Percentiles rank a stretch among this genome's conserved stretches.
These are phyloP conservation scores for Megaptera novaeangliae DNA, from an alignment of 2,113 vertebrate genomes.

Conservation along the genomic window DNA sequence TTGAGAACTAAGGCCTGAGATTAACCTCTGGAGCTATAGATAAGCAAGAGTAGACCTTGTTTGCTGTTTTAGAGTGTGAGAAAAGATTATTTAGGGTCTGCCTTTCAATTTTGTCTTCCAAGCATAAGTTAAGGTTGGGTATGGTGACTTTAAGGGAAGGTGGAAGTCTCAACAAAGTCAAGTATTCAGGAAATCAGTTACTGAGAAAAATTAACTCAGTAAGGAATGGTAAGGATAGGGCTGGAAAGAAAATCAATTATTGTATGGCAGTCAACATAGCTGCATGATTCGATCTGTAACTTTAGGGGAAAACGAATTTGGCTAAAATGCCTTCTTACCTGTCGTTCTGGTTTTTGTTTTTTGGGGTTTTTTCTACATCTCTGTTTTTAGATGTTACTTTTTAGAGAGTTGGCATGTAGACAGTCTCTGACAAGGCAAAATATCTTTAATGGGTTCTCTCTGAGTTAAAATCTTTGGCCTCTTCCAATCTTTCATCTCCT, in stretches of 20 bases:
- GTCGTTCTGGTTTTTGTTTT: background rate
- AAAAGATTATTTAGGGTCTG: background rate
- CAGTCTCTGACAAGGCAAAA: constrained; percentile 47
- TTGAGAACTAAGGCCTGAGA: background rate
- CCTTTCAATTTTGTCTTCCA: background rate
- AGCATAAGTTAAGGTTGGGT: background rate
- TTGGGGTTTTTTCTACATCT: background rate
- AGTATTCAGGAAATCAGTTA: background rate
- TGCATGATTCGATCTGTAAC: background rate
- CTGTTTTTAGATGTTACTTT: constrained; percentile 34
- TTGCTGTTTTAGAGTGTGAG: background rate
- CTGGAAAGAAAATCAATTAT: background rate
- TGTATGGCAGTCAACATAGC: background rate
- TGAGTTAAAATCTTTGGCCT: constrained; percentile 51
- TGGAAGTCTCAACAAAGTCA: background rate
- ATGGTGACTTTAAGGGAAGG: background rate
- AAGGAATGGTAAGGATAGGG: background rate
- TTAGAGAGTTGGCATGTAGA: constrained; percentile 31
- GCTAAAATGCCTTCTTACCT: background rate
- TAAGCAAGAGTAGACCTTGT: background rate
- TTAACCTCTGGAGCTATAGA: background rate
- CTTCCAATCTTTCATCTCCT: constrained; percentile 70
- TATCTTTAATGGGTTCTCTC: constrained; percentile 54
- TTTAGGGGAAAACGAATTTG: constrained; percentile 14
- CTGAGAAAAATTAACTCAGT: background rate